Evolutionary conservation across 2,797 vertebrate genomes (phyloP), one percentile per base, ranked within the genome.

Genomic region (Taenioides sp.): DNA sequence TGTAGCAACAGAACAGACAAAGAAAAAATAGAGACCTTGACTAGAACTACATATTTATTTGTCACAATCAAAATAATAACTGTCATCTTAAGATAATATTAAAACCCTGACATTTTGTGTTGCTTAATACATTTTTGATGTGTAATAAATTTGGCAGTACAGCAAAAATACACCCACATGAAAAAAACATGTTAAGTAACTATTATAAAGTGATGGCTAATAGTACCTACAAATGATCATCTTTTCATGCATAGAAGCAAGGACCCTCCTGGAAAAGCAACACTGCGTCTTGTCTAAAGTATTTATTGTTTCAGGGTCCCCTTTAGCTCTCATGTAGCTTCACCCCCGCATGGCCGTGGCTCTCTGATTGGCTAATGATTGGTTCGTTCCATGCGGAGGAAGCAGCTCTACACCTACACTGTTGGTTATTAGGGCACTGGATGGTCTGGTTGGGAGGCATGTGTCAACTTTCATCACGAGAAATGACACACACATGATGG

Each of bases 291-390:
- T 85, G 83, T 75, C 76, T 79, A 11, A 84, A 86, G 75, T 84
- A 77, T 87, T 86, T 83, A 88, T 88, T 89, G 85, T 91, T 88
- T 84, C 70, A 80, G 76, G 65, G 78, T 76, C 70, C 84, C 72
- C 67, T 43, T 79, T 73, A 79, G 69, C 73, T 40, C 66, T 83
- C 71, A 67, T 86, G 69, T 88, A 87, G 49, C 69, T 73, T 81
- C 85, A 11, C 89, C 88, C 89, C 80, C 90, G 65, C 86, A 47
- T 10, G 22, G 78, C 82, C 86, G 74, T 83, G 87, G 88, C 80
- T 80, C 37, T 73, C 77, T 89, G 85, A 91, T 91, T 91, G 86
- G 80, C 89, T 91, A 92, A 89, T 88, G 80, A 69, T 55, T 57
- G 80, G 83, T 84, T 65, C 78, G 28, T 66, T 77, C 70, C 70